phyloP scores from a whole-genome alignment of 1,140 invertebrate genomes.

The Littorina saxatilis region DNA sequence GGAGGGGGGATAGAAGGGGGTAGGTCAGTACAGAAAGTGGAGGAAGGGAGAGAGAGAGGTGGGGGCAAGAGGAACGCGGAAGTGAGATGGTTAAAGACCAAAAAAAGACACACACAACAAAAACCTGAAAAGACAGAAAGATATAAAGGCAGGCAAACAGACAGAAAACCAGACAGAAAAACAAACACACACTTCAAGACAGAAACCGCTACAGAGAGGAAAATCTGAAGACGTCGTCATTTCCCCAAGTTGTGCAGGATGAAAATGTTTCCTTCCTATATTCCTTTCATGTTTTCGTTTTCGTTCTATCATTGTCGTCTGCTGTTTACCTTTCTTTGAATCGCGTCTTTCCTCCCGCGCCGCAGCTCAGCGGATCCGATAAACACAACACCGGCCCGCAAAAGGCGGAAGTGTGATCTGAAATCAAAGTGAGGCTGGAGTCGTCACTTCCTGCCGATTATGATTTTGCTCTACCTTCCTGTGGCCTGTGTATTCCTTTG shows the following conservation, averaged over 20 bases:
- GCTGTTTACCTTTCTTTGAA: conserved; percentile 19
- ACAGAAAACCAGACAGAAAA: no score
- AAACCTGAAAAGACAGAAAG: no score
- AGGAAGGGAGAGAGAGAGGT: no score
- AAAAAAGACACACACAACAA: no score
- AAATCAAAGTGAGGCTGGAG: conserved; percentile 17
- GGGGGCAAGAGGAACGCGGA: no score
- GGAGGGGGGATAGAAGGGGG: no score
- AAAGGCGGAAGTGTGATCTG: conserved; percentile 20
- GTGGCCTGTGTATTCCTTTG: not conserved
- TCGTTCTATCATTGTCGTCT: conserved; percentile 16
- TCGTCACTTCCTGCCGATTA: conserved; percentile 26
- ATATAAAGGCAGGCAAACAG: no score
- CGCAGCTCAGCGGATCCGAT: not conserved
- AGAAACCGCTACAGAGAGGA: no score
- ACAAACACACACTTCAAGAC: no score
- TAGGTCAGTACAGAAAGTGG: no score
- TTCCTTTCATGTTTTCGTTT: conserved; percentile 24
- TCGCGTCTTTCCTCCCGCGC: not conserved
- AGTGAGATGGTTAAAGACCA: no score
- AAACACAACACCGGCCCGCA: not conserved
- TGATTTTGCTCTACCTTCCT: conserved; percentile 13
- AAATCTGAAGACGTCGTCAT: not conserved
- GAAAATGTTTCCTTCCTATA: not conserved
- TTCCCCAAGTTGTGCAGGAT: not conserved